phyloP scores from a whole-genome alignment of 2,797 vertebrate species.

The Babyrousa celebensis region DNA sequence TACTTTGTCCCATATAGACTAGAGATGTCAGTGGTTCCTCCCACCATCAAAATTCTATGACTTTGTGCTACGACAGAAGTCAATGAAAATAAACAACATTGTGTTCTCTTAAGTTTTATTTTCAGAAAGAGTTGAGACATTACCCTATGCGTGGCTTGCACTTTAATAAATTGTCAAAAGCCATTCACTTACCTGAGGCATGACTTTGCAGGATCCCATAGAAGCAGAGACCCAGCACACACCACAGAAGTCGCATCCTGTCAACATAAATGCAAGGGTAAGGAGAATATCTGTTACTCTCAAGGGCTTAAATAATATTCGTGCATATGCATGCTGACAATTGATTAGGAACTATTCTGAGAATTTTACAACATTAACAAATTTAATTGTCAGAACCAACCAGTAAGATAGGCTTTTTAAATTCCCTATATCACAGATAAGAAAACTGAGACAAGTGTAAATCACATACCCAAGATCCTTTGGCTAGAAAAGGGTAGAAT shows the following conservation, averaged over 20 bases:
- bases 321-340: not conserved
- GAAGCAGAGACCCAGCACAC: constrained; percentile 85
- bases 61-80: not conserved
- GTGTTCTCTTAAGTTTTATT: constrained; percentile 38
- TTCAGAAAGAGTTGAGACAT: not conserved
- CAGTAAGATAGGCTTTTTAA: rapidly evolving
- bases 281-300: constrained; percentile 49
- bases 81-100: not conserved
- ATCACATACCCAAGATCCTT: not conserved
- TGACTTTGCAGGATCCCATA: constrained; percentile 73
- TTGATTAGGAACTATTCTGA: not conserved
- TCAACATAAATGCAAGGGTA: constrained; percentile 76
- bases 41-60: not conserved
- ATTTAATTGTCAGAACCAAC: not conserved
- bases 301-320: not conserved
- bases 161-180: constrained; percentile 1
- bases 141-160: not conserved
- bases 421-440: not conserved
- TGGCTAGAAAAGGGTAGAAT: not conserved
- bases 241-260: constrained; percentile 90
- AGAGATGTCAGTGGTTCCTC: not conserved
- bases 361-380: constrained; percentile 16
- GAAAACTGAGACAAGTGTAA: constrained; percentile 38
- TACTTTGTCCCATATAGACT: not conserved
- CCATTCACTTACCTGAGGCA: constrained; percentile 88